Conservation (phyloP, 2,797 vertebrate species). For the Apodemus agrarius region DNA sequence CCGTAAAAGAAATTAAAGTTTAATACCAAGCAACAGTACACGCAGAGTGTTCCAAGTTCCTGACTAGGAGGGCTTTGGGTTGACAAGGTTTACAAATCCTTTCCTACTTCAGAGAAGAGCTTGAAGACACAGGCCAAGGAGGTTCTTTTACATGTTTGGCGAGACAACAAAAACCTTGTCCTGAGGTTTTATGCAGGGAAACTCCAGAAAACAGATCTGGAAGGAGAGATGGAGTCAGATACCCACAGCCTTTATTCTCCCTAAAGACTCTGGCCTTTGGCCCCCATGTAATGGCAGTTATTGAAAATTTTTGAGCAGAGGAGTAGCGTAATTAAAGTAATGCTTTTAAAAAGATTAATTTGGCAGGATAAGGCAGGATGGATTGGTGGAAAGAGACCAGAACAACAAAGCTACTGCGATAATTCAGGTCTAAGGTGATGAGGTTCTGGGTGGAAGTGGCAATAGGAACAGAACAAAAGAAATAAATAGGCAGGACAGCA, state of each 20-base stretch:
- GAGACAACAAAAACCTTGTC: background rate
- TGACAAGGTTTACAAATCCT: background rate
- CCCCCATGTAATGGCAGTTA: slow-evolving; percentile 31
- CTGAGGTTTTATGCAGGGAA: background rate
- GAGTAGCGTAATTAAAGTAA: slow-evolving; percentile 62
- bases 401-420: slow-evolving; percentile 46
- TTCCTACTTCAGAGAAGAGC: background rate
- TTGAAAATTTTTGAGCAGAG: slow-evolving; percentile 53
- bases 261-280: slow-evolving; percentile 53
- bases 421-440: slow-evolving; percentile 67
- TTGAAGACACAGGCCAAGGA: background rate
- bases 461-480: slow-evolving; percentile 34
- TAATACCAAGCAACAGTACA: background rate
- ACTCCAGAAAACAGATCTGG: background rate
- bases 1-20: slow-evolving; percentile 27
- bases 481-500: background rate
- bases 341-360: slow-evolving; percentile 76
- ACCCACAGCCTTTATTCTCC: background rate
- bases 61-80: background rate
- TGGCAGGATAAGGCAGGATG: slow-evolving; percentile 46
- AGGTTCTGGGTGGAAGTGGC: slow-evolving; percentile 46
- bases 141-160: background rate
- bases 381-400: slow-evolving; percentile 45
- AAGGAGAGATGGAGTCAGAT: background rate
- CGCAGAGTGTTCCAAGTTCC: background rate